A percentile compares a stretch with the other conserved stretches of the same genome.
These are phyloP conservation scores for Drosophila dives DNA, from an alignment of 2,888 invertebrate species.

Conservation along the genomic window DNA sequence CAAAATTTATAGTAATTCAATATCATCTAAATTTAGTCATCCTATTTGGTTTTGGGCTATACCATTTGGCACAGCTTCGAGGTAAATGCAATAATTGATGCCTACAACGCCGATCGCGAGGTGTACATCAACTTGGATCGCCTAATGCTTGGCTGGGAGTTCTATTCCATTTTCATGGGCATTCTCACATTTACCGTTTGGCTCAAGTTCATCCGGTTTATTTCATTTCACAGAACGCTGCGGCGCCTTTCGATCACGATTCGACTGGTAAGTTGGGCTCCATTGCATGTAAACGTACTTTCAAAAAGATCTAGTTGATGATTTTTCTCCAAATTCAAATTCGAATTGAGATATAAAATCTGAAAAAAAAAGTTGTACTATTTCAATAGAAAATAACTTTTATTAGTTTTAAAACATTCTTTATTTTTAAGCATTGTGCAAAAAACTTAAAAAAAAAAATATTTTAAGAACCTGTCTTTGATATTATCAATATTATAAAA, in stretches of 20 bases:
- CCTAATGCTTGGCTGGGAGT: conserved; percentile 1
- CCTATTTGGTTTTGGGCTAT: conserved; percentile 5
- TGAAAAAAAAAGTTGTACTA: not conserved
- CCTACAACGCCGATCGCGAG: not conserved
- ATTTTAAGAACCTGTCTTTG: too few species aligned
- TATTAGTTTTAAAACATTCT: not conserved
- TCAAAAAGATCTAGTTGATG: not conserved
- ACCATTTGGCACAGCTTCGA: conserved; percentile 27
- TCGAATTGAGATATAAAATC: not conserved
- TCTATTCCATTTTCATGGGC: conserved; percentile 3
- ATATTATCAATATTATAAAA: too few species aligned
- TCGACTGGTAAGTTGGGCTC: conserved; percentile 8
- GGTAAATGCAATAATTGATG: not conserved
- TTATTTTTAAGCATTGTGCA: not conserved
- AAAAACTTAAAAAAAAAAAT: not conserved
- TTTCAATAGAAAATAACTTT: not conserved
- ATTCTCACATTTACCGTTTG: conserved; percentile 3
- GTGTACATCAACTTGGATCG: conserved; percentile 20
- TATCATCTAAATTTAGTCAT: not conserved
- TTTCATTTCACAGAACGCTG: conserved; percentile 30
- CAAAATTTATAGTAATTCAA: too few species aligned
- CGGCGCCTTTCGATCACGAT: not conserved
- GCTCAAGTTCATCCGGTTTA: conserved; percentile 25
- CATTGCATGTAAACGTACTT: not conserved
- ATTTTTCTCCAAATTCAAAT: not conserved